phyloP scores from a whole-genome alignment of 2,113 vertebrate species.

The Erythrolamprus reginae region DNA sequence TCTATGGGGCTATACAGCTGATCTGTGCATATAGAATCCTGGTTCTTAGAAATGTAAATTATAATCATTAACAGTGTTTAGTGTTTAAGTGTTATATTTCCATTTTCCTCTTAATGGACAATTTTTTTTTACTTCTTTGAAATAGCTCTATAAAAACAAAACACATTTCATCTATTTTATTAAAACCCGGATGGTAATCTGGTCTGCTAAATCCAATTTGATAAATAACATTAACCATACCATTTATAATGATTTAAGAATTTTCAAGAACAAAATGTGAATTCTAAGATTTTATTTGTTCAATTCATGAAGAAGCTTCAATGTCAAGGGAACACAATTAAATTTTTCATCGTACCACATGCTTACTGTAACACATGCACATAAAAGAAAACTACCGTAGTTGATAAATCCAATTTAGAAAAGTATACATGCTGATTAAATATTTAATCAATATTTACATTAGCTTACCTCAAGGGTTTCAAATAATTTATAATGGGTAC shows the following conservation, averaged over 20 bases:
- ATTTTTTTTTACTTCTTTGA: conserved; percentile 21
- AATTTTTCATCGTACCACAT: not conserved
- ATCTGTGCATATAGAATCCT: accelerated
- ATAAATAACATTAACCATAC: conserved; percentile 39
- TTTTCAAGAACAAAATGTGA: conserved; percentile 22
- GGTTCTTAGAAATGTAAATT: not conserved
- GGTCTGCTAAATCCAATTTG: conserved; percentile 39
- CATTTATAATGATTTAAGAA: conserved; percentile 22
- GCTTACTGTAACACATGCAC: accelerated
- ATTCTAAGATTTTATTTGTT: not conserved
- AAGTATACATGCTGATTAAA: not conserved
- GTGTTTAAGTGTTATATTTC: not conserved
- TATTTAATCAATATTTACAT: not conserved
- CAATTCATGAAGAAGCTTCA: not conserved
- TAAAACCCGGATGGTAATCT: conserved; percentile 29
- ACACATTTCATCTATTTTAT: conserved; percentile 15
- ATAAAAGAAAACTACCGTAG: accelerated
- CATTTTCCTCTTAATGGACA: conserved; percentile 6
- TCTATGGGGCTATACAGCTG: not conserved
- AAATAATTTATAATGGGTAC: not conserved
- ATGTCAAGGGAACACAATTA: accelerated
- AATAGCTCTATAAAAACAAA: not conserved
- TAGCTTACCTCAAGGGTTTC: not conserved
- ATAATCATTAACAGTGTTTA: not conserved
- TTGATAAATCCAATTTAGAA: not conserved